Conservation (phyloP, 37 sponge, comb jelly and placozoan species). For the Crambe crambe region DNA sequence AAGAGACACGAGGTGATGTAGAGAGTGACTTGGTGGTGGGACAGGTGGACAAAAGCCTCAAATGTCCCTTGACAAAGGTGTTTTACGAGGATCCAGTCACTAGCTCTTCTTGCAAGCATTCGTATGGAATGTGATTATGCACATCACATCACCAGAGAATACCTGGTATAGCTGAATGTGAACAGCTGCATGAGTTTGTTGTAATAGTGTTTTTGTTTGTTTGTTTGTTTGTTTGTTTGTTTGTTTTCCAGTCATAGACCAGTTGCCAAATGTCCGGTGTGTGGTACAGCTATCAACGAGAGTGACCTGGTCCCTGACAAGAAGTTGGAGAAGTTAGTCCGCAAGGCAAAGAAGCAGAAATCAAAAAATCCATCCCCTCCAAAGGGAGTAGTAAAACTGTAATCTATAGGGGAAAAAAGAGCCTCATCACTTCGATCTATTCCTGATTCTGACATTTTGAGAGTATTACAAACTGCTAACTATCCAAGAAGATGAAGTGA, state of each 20-base stretch:
- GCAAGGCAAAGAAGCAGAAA: slow-evolving; percentile 8
- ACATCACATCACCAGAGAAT: too few species aligned
- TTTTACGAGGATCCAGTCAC: slow-evolving; percentile 65
- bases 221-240: too few species aligned
- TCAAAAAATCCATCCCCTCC: neutral
- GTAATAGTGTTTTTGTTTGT: neutral
- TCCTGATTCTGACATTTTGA: too few species aligned
- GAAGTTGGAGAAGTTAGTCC: slow-evolving; percentile 36
- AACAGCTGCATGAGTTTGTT: neutral
- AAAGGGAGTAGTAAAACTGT: neutral
- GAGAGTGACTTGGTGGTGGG: slow-evolving; percentile 36
- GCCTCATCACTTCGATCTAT: too few species aligned
- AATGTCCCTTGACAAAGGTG: slow-evolving; percentile 71
- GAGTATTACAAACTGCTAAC: too few species aligned
- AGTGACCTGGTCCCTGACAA: slow-evolving; percentile 42
- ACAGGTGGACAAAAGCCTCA: slow-evolving; percentile 54
- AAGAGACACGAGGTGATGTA: slow-evolving; percentile 1
- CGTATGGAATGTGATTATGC: too few species aligned
- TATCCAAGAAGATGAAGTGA: slow-evolving; percentile 3
- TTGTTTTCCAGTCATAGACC: neutral
- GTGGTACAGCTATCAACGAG: slow-evolving; percentile 31
- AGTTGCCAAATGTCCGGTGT: slow-evolving; percentile 70
- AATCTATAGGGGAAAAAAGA: too few species aligned
- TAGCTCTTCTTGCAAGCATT: slow-evolving; percentile 50
- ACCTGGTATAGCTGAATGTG: too few species aligned